phyloP scores from a whole-genome alignment of 1,140 invertebrate genomes.

The Tetraneura akinire region DNA sequence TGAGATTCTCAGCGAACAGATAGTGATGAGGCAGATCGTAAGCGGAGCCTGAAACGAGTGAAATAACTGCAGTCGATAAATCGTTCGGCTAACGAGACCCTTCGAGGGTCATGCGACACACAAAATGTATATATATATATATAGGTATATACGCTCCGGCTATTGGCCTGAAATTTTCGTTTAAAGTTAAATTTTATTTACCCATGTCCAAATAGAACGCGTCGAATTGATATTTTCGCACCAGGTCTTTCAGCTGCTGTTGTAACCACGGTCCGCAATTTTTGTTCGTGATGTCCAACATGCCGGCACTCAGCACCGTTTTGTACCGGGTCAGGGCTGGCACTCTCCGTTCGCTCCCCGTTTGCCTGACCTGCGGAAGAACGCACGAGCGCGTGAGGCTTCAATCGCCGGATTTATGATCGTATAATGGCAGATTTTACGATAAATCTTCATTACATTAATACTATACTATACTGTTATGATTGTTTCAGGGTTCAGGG shows the following conservation, averaged over 20 bases:
- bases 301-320: constrained; percentile 73
- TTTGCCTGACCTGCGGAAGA: constrained; percentile 30
- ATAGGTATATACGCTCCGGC: no score
- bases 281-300: constrained; percentile 83
- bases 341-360: constrained; percentile 49
- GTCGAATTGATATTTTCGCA: constrained; percentile 77
- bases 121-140: no score
- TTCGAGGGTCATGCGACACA: no score
- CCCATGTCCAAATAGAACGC: constrained; percentile 87
- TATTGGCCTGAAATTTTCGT: no score
- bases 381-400: not conserved
- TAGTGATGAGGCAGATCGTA: constrained; percentile 86
- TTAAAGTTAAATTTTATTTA: constrained; percentile 33
- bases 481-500: no score
- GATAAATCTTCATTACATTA: no score
- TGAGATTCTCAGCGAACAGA: constrained; percentile 67
- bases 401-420: no score
- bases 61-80: no score
- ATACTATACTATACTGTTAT: no score
- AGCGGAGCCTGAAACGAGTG: constrained; percentile 66
- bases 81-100: no score
- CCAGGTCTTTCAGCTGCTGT: constrained; percentile 71
- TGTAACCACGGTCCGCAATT: constrained; percentile 77
- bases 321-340: constrained; percentile 66
- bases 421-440: no score